Evolutionary conservation across 2,113 vertebrate species (phyloP).

Genomic region (Myiozetetes cayanensis): DNA sequence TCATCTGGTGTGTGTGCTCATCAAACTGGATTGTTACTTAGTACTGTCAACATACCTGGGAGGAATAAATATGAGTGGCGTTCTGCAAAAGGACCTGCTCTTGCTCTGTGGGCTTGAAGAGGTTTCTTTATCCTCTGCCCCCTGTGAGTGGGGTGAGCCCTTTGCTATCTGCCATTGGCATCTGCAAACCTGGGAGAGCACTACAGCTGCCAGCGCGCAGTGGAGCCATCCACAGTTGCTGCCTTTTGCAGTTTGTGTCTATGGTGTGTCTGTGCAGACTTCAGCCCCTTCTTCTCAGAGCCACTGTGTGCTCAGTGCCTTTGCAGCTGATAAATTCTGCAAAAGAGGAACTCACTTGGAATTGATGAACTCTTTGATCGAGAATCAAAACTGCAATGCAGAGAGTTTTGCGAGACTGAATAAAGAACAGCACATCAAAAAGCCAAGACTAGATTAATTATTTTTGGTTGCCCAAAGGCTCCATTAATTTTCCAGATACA

Average conservation of each 20-base stretch:
- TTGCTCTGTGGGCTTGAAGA: background rate
- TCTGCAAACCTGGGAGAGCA: background rate
- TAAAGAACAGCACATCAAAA: background rate
- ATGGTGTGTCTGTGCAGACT: accelerated
- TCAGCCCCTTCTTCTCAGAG: accelerated
- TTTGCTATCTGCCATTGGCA: background rate
- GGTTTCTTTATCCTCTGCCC: background rate
- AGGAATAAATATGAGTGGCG: background rate
- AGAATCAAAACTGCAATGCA: background rate
- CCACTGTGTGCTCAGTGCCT: background rate
- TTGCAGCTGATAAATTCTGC: background rate
- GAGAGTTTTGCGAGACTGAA: background rate
- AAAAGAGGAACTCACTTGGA: background rate
- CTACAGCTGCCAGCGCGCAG: background rate
- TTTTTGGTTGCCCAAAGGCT: background rate
- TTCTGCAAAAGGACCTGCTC: background rate
- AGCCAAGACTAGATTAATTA: background rate
- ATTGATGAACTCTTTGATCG: background rate
- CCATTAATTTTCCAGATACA: background rate
- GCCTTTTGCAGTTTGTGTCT: background rate
- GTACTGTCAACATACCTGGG: accelerated
- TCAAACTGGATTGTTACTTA: background rate
- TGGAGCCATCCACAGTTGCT: background rate
- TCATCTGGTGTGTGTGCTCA: background rate
- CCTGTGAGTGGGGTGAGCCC: accelerated